Percentiles rank a stretch among this genome's conserved stretches.
These are phyloP conservation scores for Ciconia maguari DNA, from an alignment of 2,113 vertebrate species.

Conservation along the genomic window DNA sequence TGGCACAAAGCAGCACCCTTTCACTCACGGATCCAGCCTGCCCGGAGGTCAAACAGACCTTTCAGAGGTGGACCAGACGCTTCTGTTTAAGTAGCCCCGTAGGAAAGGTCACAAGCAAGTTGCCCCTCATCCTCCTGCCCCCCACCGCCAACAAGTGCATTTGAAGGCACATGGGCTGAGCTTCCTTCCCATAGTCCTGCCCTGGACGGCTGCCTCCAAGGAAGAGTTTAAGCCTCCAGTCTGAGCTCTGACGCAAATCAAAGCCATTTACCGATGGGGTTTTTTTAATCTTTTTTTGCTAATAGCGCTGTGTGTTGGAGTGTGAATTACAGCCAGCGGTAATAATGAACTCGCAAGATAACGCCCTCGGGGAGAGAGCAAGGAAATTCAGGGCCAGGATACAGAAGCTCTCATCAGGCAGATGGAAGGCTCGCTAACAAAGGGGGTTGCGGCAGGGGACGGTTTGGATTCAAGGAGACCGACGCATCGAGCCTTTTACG, in stretches of 20 bases:
- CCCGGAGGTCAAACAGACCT: background rate
- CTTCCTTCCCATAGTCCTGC: background rate
- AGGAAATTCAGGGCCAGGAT: background rate
- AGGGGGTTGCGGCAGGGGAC: background rate
- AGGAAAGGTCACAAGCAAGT: background rate
- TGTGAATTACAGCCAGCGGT: background rate
- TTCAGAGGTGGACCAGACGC: background rate
- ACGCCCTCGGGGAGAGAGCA: background rate
- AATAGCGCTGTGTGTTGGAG: background rate
- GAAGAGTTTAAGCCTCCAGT: background rate
- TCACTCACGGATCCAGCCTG: background rate
- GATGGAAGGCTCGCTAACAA: background rate
- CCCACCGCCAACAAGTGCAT: background rate
- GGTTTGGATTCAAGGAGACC: background rate
- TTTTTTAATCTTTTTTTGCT: background rate
- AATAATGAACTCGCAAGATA: background rate
- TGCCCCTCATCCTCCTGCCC: background rate
- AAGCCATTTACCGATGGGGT: background rate
- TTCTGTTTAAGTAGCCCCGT: background rate
- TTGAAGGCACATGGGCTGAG: background rate
- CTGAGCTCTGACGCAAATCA: background rate
- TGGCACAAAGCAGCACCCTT: background rate
- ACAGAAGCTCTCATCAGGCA: conserved; percentile 1
- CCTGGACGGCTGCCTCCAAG: background rate
- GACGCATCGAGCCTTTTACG: background rate